Conservation (phyloP, 2,888 invertebrate species). For the Orthosia incerta region DNA sequence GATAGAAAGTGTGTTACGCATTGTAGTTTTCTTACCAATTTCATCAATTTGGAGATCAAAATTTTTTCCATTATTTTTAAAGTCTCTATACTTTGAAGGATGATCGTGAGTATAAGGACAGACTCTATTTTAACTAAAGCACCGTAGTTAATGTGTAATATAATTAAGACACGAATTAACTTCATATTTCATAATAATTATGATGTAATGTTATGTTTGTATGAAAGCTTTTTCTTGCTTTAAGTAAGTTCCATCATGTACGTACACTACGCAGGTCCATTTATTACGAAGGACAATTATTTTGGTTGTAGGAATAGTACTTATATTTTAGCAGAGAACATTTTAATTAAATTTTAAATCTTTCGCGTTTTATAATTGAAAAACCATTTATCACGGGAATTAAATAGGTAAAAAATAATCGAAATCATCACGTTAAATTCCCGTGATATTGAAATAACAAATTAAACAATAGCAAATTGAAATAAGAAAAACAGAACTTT, state of each 20-base stretch:
- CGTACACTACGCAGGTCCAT: neutral
- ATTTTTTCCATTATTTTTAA: neutral
- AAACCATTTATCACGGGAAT: too few relatives aligned
- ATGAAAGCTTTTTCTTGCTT: conserved; percentile 67
- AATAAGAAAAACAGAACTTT: too few relatives aligned
- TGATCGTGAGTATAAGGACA: neutral
- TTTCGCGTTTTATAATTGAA: too few relatives aligned
- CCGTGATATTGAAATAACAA: too few relatives aligned
- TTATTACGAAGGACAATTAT: conserved; percentile 5
- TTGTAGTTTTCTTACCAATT: too few relatives aligned
- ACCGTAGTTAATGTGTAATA: conserved; percentile 15
- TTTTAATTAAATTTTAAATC: too few relatives aligned
- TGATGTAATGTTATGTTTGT: conserved; percentile 39
- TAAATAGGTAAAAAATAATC: too few relatives aligned
- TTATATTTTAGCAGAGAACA: neutral
- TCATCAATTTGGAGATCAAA: neutral
- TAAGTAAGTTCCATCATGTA: conserved; percentile 51
- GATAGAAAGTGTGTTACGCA: too few relatives aligned
- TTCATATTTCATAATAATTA: conserved; percentile 2
- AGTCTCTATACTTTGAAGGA: neutral
- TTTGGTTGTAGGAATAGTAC: neutral
- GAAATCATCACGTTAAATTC: too few relatives aligned
- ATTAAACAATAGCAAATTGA: too few relatives aligned
- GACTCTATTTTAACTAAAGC: neutral
- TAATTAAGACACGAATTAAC: conserved; percentile 11